Percentiles rank a stretch among this genome's conserved stretches.
phyloP scores from a whole-genome alignment of 2,888 invertebrate species.

The Lordiphosa fenestrarum region DNA sequence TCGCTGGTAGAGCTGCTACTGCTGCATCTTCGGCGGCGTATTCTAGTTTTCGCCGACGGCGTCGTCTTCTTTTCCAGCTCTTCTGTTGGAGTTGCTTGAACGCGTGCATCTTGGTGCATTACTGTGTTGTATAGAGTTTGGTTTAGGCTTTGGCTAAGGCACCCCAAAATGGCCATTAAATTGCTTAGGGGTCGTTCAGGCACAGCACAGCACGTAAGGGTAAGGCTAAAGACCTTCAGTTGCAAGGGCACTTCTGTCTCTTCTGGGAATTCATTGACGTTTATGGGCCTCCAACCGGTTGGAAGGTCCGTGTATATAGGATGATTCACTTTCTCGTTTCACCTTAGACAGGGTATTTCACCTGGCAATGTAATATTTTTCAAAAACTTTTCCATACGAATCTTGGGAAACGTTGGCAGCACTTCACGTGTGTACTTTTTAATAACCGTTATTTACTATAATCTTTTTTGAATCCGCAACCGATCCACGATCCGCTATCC shows the following conservation, averaged over 20 bases:
- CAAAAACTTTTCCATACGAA: constrained; percentile 8
- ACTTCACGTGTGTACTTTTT: constrained; percentile 22
- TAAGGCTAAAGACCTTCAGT: constrained; percentile 1
- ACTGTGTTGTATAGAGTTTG: constrained; percentile 39
- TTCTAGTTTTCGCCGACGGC: constrained; percentile 15
- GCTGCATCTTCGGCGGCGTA: constrained; percentile 26
- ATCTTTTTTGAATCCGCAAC: constrained; percentile 9
- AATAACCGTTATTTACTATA: constrained; percentile 42
- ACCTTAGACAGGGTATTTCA: constrained; percentile 17
- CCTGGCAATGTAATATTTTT: constrained; percentile 15
- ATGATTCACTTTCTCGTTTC: constrained; percentile 33
- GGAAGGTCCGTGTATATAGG: too few relatives aligned
- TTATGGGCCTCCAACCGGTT: constrained; percentile 24
- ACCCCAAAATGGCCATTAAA: constrained; percentile 54
- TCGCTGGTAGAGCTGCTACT: constrained; percentile 47
- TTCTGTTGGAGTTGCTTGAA: constrained; percentile 43
- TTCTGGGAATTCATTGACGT: constrained; percentile 1
- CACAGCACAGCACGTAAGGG: neutral
- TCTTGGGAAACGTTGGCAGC: constrained; percentile 25
- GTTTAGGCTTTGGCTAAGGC: constrained; percentile 28
- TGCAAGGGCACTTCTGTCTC: neutral
- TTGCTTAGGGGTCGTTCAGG: neutral
- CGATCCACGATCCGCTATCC: constrained; percentile 10
- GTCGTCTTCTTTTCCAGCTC: constrained; percentile 51
- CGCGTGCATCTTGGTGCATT: constrained; percentile 70